Conservation (phyloP, 2,888 invertebrate species). For the Lottia gigantea region DNA sequence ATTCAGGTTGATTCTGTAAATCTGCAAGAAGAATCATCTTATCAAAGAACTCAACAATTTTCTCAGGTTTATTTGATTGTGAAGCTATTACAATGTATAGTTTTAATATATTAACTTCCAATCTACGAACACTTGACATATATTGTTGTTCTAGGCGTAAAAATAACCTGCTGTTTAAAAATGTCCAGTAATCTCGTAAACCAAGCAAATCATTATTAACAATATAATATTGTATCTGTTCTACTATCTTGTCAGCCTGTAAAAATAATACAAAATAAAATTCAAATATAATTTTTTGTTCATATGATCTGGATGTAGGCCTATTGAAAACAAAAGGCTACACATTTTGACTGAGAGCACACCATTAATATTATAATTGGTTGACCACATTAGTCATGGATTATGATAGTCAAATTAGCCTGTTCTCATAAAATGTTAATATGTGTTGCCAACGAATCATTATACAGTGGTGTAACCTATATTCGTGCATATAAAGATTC, state of each 20-base stretch:
- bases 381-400: too few relatives aligned
- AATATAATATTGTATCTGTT: constrained; percentile 82
- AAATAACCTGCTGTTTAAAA: constrained; percentile 88
- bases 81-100: constrained; percentile 89
- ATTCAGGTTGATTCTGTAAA: constrained; percentile 88
- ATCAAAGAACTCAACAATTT: constrained; percentile 87
- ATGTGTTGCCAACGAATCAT: too few relatives aligned
- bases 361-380: too few relatives aligned
- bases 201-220: constrained; percentile 83
- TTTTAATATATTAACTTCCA: constrained; percentile 74
- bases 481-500: too few relatives aligned
- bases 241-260: constrained; percentile 70
- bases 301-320: too few relatives aligned
- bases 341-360: too few relatives aligned
- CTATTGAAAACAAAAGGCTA: too few relatives aligned
- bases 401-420: too few relatives aligned
- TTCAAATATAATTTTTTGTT: too few relatives aligned
- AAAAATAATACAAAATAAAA: constrained; percentile 25
- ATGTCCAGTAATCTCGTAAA: constrained; percentile 88
- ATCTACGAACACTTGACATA: constrained; percentile 63
- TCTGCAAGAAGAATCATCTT: constrained; percentile 81
- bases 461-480: too few relatives aligned
- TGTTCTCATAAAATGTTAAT: too few relatives aligned
- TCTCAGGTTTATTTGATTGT: constrained; percentile 84
- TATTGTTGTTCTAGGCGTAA: constrained; percentile 88